Evolutionary conservation across 2,888 invertebrate species (phyloP), one percentile per base, ranked within the genome.

Genomic region (Mimas tiliae): DNA sequence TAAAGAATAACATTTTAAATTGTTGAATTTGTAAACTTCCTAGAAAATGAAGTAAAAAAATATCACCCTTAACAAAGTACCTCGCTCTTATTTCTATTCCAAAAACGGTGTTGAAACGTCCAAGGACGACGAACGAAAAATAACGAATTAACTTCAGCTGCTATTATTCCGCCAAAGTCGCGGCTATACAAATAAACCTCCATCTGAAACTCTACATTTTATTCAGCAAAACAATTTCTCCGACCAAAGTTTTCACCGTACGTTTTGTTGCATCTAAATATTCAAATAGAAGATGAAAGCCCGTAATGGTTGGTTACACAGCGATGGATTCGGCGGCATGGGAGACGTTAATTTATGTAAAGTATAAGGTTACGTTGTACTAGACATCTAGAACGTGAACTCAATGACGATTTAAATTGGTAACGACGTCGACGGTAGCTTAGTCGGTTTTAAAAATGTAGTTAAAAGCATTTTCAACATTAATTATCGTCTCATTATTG

Each of bases 361-460:
- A 86, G 86, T 88, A 90, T 91, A 85, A 83, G 80, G 87, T 90
- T 89, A 90, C 89, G 81, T 74, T 74, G 75, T 80, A 83, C 85
- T 83, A 85, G 81, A 87, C 89, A 88, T 84, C 84, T 76, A 79
- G 85, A 86, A 88, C 90, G 89, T 90, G 90, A 89, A 84, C 83
- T 80, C 79, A 85, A 83, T 90, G 85, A 85, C 88, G 85, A 89
- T 86, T 84, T 79, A 82, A 88, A 89, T 86, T 84, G 81, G 73
- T 77, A 65, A 48, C 34, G 55, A 65, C 64, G 47, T 65, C n/a
- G 19, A 16, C 6, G 12, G 19, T 19, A 19, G 38, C 42, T 1
- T 38, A n/a, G 12, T 19, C 27, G 11, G 11, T 19, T 19, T 38
- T 9, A 38, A 52, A 27, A 58, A 50, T 3, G 6, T 19, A 19